Percentiles rank a stretch among this genome's conserved stretches.
Evolutionary conservation across 2,888 invertebrate species (phyloP).

Genomic region (Mycogona germanica): DNA sequence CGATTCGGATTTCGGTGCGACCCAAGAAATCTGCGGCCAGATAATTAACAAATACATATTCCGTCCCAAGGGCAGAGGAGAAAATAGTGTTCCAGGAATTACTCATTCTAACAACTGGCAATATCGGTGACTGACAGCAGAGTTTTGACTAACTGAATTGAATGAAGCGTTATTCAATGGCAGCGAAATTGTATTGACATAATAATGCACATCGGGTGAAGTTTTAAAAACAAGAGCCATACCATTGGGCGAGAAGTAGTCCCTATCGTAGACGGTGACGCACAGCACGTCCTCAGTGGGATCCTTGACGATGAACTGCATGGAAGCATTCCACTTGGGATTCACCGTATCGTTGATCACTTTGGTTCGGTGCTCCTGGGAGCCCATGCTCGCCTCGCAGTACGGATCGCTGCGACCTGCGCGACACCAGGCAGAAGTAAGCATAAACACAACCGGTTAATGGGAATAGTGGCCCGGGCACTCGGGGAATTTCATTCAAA

Average conservation of each 20-base stretch:
- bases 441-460: not conserved
- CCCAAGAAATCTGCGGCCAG: constrained; percentile 51
- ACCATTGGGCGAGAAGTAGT: constrained; percentile 60
- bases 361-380: constrained; percentile 53
- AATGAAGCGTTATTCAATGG: no score
- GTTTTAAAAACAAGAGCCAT: no score
- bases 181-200: no score
- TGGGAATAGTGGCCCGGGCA: not conserved
- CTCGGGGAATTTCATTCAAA: no score
- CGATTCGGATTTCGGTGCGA: constrained; percentile 51
- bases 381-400: constrained; percentile 58
- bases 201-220: no score
- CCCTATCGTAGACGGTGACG: constrained; percentile 55
- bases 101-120: no score
- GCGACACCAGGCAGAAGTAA: not conserved
- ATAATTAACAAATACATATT: constrained; percentile 2
- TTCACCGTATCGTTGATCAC: constrained; percentile 45
- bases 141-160: no score
- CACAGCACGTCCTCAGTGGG: constrained; percentile 52
- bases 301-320: constrained; percentile 61
- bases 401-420: constrained; percentile 54
- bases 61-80: no score
- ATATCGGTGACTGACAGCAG: no score
- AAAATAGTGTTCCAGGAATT: no score
- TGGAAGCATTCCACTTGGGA: constrained; percentile 58